Evolutionary conservation across 2,888 invertebrate species (phyloP).

Genomic region (Luffia ferchaultella): DNA sequence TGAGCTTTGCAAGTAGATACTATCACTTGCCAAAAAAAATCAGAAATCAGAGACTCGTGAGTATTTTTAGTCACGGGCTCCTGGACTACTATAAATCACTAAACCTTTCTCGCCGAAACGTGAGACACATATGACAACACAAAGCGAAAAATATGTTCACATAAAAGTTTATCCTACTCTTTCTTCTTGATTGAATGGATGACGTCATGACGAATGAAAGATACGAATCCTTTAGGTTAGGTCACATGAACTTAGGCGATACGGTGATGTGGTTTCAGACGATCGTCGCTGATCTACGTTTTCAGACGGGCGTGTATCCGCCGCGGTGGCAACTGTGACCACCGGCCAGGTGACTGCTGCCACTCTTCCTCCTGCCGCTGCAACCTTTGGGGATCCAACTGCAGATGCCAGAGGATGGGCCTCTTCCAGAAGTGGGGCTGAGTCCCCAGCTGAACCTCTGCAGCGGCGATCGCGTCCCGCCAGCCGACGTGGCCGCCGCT

Average conservation of each 20-base stretch:
- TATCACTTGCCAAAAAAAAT: no score
- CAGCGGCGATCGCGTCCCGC: conserved; percentile 44
- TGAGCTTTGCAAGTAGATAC: no score
- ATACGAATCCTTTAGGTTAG: no score
- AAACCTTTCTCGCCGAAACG: no score
- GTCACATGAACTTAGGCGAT: conserved; percentile 41
- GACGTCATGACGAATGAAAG: no score
- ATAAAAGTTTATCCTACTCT: no score
- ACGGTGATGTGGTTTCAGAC: conserved; percentile 74
- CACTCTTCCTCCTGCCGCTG: conserved; percentile 86
- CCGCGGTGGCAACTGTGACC: conserved; percentile 85
- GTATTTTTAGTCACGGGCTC: no score
- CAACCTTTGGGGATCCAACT: conserved; percentile 90
- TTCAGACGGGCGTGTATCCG: conserved; percentile 85
- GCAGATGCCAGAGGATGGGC: conserved; percentile 87
- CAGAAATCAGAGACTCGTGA: no score
- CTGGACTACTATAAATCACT: no score
- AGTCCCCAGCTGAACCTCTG: conserved; percentile 26
- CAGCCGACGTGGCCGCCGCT: conserved; percentile 54
- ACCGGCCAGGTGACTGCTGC: conserved; percentile 86
- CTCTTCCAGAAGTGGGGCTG: conserved; percentile 89
- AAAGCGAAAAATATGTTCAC: no score
- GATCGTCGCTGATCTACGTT: conserved; percentile 86
- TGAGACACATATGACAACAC: no score
- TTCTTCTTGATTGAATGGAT: no score